These are phyloP conservation scores for Auanema sp. DNA, from an alignment of 2,888 invertebrate species.

Conservation along the genomic window DNA sequence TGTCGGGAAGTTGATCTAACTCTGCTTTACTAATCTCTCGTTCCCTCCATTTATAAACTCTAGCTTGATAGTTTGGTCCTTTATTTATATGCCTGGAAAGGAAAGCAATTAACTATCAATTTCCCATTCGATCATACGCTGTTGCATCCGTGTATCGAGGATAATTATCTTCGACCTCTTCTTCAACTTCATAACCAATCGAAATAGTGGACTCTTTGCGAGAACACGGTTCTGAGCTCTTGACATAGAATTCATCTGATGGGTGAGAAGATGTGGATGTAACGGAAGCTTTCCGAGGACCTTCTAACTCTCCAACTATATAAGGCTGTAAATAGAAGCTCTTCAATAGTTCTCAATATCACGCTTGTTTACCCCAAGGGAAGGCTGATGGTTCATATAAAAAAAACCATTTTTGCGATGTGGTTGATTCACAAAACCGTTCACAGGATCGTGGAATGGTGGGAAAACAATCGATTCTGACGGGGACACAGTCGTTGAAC, in stretches of 20 bases:
- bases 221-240: slow-evolving; percentile 6
- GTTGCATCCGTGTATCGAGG: slow-evolving; percentile 31
- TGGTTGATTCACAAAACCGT: slow-evolving; percentile 14
- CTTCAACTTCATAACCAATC: slow-evolving; percentile 27
- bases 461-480: neutral
- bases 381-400: slow-evolving; percentile 24
- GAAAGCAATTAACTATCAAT: neutral
- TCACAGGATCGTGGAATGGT: slow-evolving; percentile 1
- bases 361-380: neutral
- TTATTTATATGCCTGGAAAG: slow-evolving; percentile 46
- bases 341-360: neutral
- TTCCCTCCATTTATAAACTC: slow-evolving; percentile 60
- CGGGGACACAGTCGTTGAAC: neutral
- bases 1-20: slow-evolving; percentile 49
- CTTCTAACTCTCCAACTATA: slow-evolving; percentile 51
- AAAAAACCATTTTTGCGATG: slow-evolving; percentile 50
- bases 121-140: slow-evolving; percentile 30
- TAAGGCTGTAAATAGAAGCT: slow-evolving; percentile 6
- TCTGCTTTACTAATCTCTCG: slow-evolving; percentile 50
- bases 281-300: slow-evolving; percentile 56
- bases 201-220: slow-evolving; percentile 25
- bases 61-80: slow-evolving; percentile 53
- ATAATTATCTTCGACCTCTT: slow-evolving; percentile 34
- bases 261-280: slow-evolving; percentile 31
- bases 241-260: slow-evolving; percentile 15